Conservation (phyloP, 2,888 invertebrate genomes). For the Drosophila colorata region DNA sequence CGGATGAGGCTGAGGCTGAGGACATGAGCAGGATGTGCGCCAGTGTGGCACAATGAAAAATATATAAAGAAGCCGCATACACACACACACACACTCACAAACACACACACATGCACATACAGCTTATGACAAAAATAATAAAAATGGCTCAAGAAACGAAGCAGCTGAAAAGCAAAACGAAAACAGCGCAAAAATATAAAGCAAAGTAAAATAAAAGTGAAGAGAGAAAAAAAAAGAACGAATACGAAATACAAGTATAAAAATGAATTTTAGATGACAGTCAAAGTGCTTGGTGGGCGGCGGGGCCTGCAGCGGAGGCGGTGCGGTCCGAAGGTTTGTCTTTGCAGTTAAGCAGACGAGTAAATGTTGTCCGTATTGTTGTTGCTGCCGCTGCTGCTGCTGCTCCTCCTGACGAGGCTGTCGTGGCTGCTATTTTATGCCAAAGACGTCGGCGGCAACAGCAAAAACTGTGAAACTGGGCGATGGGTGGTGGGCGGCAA, state of each 20-base stretch:
- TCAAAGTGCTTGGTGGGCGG: constrained; percentile 62
- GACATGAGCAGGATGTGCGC: constrained; percentile 77
- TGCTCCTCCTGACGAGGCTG: constrained; percentile 49
- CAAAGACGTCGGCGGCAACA: constrained; percentile 54
- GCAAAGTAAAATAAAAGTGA: constrained; percentile 56
- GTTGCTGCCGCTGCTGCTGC: constrained; percentile 40
- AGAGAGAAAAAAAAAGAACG: constrained; percentile 32
- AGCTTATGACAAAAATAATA: constrained; percentile 81
- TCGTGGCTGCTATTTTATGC: constrained; percentile 61
- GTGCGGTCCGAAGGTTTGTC: constrained; percentile 70
- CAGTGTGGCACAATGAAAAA: constrained; percentile 82
- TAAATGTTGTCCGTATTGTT: constrained; percentile 81
- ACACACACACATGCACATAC: constrained; percentile 26
- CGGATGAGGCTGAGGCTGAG: constrained; percentile 48
- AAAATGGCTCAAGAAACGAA: constrained; percentile 80
- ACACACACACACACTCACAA: constrained; percentile 37
- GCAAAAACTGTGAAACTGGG: constrained; percentile 50
- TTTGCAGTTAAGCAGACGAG: constrained; percentile 82
- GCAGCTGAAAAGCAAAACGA: constrained; percentile 63
- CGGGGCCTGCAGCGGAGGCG: constrained; percentile 5
- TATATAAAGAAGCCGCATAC: constrained; percentile 77
- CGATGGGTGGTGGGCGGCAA: constrained; percentile 47
- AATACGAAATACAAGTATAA: constrained; percentile 75
- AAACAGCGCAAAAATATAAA: constrained; percentile 67
- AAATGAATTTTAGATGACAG: constrained; percentile 83